Conservation (phyloP, 2,888 invertebrate species). For the Acanthopleura granulata region DNA sequence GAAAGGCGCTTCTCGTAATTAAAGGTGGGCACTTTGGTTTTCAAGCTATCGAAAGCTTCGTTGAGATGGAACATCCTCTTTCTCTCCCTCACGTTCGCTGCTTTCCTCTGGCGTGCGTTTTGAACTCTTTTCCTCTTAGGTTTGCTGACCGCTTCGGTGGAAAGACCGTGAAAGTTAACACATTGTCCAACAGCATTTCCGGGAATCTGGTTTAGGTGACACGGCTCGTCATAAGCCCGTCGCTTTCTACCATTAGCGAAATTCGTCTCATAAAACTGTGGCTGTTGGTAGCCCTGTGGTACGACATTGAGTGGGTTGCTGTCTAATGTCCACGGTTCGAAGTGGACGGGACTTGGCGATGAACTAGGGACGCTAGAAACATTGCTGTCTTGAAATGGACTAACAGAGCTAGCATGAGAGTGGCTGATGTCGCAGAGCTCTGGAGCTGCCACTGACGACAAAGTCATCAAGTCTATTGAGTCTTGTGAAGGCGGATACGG, state of each 20-base stretch:
- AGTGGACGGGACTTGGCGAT: neutral
- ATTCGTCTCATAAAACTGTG: neutral
- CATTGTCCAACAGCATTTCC: neutral
- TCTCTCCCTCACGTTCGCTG: conserved; percentile 61
- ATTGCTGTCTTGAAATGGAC: too few relatives aligned
- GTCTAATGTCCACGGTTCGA: neutral
- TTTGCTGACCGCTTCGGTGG: conserved; percentile 29
- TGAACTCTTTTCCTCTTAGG: conserved; percentile 60
- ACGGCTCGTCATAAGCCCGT: neutral
- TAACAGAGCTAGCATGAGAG: too few relatives aligned
- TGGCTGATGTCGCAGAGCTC: too few relatives aligned
- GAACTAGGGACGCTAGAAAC: neutral
- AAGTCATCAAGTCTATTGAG: too few relatives aligned
- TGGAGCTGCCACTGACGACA: too few relatives aligned
- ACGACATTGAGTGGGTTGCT: too few relatives aligned
- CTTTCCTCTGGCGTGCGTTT: conserved; percentile 53
- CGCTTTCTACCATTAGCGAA: conserved; percentile 7
- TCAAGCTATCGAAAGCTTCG: conserved; percentile 57
- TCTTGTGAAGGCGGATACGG: too few relatives aligned
- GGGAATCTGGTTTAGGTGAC: neutral
- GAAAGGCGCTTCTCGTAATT: conserved; percentile 63
- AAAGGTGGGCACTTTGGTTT: conserved; percentile 60
- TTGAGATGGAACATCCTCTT: conserved; percentile 61
- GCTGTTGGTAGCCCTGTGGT: neutral
- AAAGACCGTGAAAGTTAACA: neutral